These are phyloP conservation scores for Agrypnia vestita DNA, from an alignment of 1,140 invertebrate genomes.

Conservation along the genomic window DNA sequence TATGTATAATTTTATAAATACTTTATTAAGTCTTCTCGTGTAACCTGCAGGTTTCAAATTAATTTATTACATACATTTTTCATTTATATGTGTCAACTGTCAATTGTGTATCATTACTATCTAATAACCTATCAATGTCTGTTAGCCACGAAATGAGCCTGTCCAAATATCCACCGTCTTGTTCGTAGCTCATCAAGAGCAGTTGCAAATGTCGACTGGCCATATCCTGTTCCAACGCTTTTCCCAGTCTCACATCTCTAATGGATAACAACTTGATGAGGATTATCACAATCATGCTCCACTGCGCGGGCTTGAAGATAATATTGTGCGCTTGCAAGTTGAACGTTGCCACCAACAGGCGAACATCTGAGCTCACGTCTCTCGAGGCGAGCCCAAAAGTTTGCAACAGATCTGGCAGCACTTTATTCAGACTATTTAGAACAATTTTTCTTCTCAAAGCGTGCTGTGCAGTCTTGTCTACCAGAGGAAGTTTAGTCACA, in stretches of 20 bases:
- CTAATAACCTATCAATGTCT: conserved; percentile 70
- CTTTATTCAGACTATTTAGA: conserved; percentile 73
- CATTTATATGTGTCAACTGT: conserved; percentile 7
- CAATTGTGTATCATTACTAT: conserved; percentile 51
- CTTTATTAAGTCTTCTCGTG: background rate
- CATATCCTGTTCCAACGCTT: conserved; percentile 65
- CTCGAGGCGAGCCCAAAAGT: conserved; percentile 66
- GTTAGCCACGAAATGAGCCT: conserved; percentile 71
- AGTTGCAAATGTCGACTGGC: conserved; percentile 70
- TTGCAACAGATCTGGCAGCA: conserved; percentile 67
- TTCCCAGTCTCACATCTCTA: conserved; percentile 65
- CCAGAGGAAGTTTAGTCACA: conserved; percentile 69
- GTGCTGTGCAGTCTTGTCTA: conserved; percentile 74
- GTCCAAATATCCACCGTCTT: conserved; percentile 72
- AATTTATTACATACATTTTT: background rate
- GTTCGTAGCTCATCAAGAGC: conserved; percentile 71
- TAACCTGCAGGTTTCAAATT: background rate
- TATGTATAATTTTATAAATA: background rate
- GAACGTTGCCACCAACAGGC: conserved; percentile 74
- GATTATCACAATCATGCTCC: conserved; percentile 73
- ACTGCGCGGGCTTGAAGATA: conserved; percentile 74
- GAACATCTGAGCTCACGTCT: conserved; percentile 68
- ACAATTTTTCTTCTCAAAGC: conserved; percentile 74
- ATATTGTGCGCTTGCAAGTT: conserved; percentile 75
- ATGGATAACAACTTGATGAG: conserved; percentile 73